Evolutionary conservation across 2,797 vertebrate species (phyloP), one percentile per base, ranked within the genome.

Genomic region (Ataeniobius toweri): DNA sequence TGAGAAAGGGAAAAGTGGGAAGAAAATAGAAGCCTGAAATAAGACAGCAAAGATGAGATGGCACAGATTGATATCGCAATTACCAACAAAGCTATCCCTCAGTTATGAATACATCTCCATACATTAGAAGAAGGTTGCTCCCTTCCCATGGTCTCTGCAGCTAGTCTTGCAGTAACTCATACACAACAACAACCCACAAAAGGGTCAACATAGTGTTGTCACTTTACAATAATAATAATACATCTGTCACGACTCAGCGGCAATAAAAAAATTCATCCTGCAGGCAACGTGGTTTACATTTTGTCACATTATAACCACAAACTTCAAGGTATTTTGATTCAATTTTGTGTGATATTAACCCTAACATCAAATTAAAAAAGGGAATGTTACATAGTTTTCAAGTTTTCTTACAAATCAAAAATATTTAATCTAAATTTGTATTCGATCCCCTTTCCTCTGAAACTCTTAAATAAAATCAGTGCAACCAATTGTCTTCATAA

Each of bases 41-140:
- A 84, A 93, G 89, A 93, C 82, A 77, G 90, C 83, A 89, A 84
- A 81, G 87, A 92, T 85, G 90, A 89, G 84, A 92, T 87, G 89
- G 91, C 87, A 89, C 85, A 94, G 94, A 95, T 92, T 95, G 93
- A 95, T 95, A 94, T 88, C 89, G 93, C 93, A 94, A 95, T 96
- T 96, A 94, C 88, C 88, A 89, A 87, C 83, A 93, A 94, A 90
- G 89, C 92, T 88, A 92, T 93, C 91, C 86, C 89, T 91, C 86
- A 89, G 93, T 90, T 92, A 90, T 81, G 91, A 96, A 95, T 95
- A 91, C 89, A 95, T 96, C 89, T 95, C 77, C 94, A 95, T 95
- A 94, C 88, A 95, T 95, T 94, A 95, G 58, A 89, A 77, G 48
- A 7, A 28, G 77, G 83, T 88, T 80, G 81, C 81, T 94, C 86